Base-by-base conservation (phyloP, 2,888 invertebrate genomes). In the Drosophila austrosaltans region DNA sequence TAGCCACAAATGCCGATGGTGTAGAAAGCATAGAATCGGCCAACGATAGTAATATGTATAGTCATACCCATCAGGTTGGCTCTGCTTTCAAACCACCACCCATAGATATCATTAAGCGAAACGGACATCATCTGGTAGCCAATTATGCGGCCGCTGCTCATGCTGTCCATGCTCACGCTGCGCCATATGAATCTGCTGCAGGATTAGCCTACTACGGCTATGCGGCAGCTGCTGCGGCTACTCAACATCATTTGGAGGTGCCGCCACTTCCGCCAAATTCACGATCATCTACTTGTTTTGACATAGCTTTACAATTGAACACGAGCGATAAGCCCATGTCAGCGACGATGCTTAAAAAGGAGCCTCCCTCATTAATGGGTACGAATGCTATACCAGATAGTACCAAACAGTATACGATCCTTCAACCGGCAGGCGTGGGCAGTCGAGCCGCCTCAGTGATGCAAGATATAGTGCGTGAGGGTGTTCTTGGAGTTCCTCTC, bases 71-170 rank as follows among this genome's bases (percentile, higher is more conserved):
- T 25, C 48, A 20, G 30, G 95, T 95, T 61, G 95, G 95, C 58
- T 96, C 97, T 0, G 96, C 97, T 1, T 97, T 97, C 90, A 95
- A 96, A 87, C 96, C 96, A 8, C 96, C 96, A 10, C 96, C 95
- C 2, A 93, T 94, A 16, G 95, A 95, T 20, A 82, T 84, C 82
- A 94, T 95, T 36, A 92, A 93, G 67, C 95, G 95, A 16, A 92
- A 92, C 48, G 91, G 91, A 3, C 57, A 57, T 40, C 58, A 59
- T n/a, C 25, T 59, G 42, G 82, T 76, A 22, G 71, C 72, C 16
- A 82, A 82, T 12, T 82, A 85, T 69, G 88, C 89, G 81, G 90
- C 78, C 64, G 89, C 77, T 58, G 89, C 90, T 66, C 89, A 87
- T 71, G 78, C 87, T 10, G 79, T 89, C 3, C 87, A 83, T 58